Conservation (phyloP, 2,888 invertebrate genomes). For the Drymonia ruficornis region DNA sequence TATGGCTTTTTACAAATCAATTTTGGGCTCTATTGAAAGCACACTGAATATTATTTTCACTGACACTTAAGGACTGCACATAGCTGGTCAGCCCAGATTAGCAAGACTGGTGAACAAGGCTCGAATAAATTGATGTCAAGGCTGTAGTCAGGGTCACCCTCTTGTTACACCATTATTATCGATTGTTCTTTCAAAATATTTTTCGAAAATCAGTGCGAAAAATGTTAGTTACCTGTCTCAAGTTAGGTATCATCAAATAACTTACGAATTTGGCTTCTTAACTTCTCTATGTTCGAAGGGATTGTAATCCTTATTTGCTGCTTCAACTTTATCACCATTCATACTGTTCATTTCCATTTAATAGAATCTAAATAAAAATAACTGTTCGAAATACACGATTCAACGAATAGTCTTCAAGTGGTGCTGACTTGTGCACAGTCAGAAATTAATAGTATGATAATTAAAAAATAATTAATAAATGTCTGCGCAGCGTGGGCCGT, state of each 20-base stretch:
- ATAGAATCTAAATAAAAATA: slow-evolving; percentile 13
- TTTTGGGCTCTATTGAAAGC: not conserved
- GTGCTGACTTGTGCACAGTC: not conserved
- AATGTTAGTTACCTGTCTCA: not conserved
- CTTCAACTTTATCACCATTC: slow-evolving; percentile 40
- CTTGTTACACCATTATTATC: too few species aligned
- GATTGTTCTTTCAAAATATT: too few species aligned
- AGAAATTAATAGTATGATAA: not conserved
- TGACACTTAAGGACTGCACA: not conserved
- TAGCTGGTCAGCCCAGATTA: not conserved
- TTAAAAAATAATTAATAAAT: not conserved
- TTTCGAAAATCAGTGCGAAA: too few species aligned
- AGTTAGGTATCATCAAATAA: slow-evolving; percentile 26
- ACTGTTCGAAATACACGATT: not conserved
- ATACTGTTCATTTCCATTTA: slow-evolving; percentile 32
- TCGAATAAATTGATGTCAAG: too few species aligned
- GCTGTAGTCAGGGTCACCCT: too few species aligned
- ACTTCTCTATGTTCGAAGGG: slow-evolving; percentile 75
- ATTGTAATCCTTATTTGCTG: slow-evolving; percentile 58
- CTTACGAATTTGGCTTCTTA: slow-evolving; percentile 79
- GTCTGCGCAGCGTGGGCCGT: not conserved
- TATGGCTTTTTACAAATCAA: not conserved
- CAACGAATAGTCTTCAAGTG: too few species aligned
- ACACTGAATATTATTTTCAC: not conserved
- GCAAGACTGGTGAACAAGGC: too few species aligned